phyloP scores from a whole-genome alignment of 2,113 vertebrate species.

The Pristiophorus japonicus region DNA sequence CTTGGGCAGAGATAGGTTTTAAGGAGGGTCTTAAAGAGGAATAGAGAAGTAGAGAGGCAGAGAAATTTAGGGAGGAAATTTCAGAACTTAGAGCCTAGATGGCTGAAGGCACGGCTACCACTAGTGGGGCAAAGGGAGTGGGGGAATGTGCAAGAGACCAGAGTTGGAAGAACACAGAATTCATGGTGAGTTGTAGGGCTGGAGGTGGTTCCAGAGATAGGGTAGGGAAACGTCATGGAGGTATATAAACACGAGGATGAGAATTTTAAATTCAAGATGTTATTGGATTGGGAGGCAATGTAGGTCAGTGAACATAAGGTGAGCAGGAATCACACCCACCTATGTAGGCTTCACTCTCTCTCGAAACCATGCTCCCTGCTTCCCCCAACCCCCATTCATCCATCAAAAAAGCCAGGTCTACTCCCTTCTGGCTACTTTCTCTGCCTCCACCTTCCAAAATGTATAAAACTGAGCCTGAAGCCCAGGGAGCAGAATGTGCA shows the following conservation, averaged over 20 bases:
- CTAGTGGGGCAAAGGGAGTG: not conserved
- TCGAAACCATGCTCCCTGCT: not conserved
- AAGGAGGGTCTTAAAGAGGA: not conserved
- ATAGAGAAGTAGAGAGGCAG: not conserved
- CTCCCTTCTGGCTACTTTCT: not conserved
- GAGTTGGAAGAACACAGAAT: not conserved
- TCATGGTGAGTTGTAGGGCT: not conserved
- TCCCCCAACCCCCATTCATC: not conserved
- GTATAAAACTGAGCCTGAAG: not conserved
- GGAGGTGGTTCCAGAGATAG: not conserved
- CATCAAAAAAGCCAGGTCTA: not conserved
- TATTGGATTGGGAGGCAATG: not conserved
- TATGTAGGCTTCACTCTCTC: not conserved
- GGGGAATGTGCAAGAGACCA: not conserved
- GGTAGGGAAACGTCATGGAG: not conserved
- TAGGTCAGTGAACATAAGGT: not conserved
- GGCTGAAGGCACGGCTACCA: not conserved
- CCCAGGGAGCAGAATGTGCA: not conserved
- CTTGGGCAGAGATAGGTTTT: not conserved
- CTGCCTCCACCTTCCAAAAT: not conserved
- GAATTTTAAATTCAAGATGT: not conserved
- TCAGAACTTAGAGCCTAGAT: not conserved
- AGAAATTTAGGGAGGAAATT: not conserved
- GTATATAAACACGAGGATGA: not conserved
- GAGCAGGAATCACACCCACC: not conserved